Base-by-base conservation (phyloP, 2,888 invertebrate genomes). In the Catocala nupta region DNA sequence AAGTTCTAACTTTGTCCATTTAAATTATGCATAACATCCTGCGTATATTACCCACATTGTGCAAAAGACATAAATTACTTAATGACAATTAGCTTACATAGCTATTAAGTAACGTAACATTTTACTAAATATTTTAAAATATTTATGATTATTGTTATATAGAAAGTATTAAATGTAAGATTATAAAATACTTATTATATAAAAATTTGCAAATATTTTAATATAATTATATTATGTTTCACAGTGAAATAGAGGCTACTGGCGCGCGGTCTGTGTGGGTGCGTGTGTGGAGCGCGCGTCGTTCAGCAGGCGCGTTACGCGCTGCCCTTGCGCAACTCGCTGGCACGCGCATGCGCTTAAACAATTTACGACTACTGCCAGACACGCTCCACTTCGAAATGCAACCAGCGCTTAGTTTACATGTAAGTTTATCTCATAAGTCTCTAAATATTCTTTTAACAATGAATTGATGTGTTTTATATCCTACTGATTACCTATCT, bases 311-410 rank as follows among this genome's bases (percentile, higher is more conserved):
- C 3, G 73, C 83, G 6, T 64, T 94, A 36, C 87, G 92, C 0
- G 84, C 90, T 0, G 89, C 90, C 1, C 83, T 94, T 3, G 87
- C 90, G 0, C 83, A 90, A 1, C 86, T 93, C 0, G 86, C 89
- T 0, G 87, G 89, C 0, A 81, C 81, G 51, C 83, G 87, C 7
- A 71, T 85, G 1, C 85, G 85, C 33, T 81, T 86, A 0, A 89
- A 86, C 68, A 81, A 83, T 1, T 75, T 89, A 65, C 85, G 86
- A 1, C 80, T 91, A 5, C 75, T 90, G 5, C 96, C 96, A 0
- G 96, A 96, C 63, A 95, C 96, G 76, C 95, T 96, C 76, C 95
- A 96, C 59, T 96, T 97, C 70, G 95, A 96, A 64, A 96, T 96
- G 89, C 96, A 97, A 76, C 96, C 97, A 1, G 96, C 96, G 0